Base-by-base conservation (phyloP, 2,797 vertebrate genomes). In the Muraenolepis orangiensis region DNA sequence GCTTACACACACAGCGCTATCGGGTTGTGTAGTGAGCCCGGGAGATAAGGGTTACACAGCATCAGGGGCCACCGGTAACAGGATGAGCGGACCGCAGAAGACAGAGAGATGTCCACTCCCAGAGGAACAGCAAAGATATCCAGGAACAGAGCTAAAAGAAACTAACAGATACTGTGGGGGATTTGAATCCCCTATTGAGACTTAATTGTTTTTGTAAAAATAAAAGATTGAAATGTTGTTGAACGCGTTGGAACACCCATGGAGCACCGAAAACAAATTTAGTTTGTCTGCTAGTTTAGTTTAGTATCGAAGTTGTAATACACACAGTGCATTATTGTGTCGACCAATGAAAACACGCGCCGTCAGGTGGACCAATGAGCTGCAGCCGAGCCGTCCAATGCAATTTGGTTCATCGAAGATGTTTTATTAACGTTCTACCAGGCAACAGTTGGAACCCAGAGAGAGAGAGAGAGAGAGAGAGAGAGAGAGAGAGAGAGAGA, bases 21-120 rank as follows among this genome's bases (percentile, higher is more conserved):
- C 90, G 78, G 91, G 82, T 84, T 85, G 42, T 91, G 89, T 92
- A 70, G 86, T 28, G 73, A 82, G 87, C 85, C 46, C 80, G 76
- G 76, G 87, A 91, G 91, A 93, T 93, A 93, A 92, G 87, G 86
- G 90, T 90, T 88, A 91, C 89, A 91, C 89, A 89, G 91, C 89
- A 90, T 89, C 84, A 90, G 89, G 81, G 80, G n/a, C n/a, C 81
- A 89, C 91, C 87, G 79, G 91, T 89, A 86, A 91, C 89, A 90
- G 91, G 90, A 91, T 88, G 85, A 91, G 88, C 80, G 78, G 81
- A 90, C 91, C 87, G 78, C 91, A 89, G 86, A 87, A 89, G 89
- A 82, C 80, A 84, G 85, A 89, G 85, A 89, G 88, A 89, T 82
- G 78, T 72, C 0, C 78, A 77, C 69, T 84, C 86, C 88, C 88